Percentiles rank a stretch among this genome's conserved stretches.
Evolutionary conservation across 2,888 invertebrate species (phyloP).

Genomic region (Calameuta pallipes): DNA sequence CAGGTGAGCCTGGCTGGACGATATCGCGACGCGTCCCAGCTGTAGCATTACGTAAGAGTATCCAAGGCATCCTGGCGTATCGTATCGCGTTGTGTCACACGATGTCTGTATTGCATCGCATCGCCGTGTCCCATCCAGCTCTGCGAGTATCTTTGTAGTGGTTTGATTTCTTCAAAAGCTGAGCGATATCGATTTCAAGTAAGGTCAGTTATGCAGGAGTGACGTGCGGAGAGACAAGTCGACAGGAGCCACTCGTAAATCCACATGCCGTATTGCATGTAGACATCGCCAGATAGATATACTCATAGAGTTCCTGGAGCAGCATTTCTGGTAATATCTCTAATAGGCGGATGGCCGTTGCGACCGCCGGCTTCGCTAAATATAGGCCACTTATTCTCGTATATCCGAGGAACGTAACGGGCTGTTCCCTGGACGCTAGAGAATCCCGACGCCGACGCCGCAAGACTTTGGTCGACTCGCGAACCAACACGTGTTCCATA

Average conservation of each 20-base stretch:
- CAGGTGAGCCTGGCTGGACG: not conserved
- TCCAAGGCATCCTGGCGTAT: not conserved
- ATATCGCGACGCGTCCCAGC: not conserved
- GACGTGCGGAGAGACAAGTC: constrained; percentile 11
- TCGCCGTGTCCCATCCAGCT: not conserved
- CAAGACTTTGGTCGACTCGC: constrained; percentile 29
- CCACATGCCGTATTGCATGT: not conserved
- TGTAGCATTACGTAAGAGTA: not conserved
- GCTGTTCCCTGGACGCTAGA: not conserved
- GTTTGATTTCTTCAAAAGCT: not conserved
- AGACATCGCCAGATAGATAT: not conserved
- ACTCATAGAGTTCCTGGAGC: too few species aligned
- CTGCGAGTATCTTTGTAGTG: constrained; percentile 2
- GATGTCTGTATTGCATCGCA: too few species aligned
- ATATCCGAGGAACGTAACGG: not conserved
- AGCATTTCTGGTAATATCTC: not conserved
- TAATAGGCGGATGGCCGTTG: not conserved
- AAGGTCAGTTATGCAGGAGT: constrained; percentile 43
- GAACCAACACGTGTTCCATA: constrained; percentile 57
- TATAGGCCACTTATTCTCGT: not conserved
- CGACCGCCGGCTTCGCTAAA: not conserved
- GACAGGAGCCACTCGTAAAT: constrained; percentile 10
- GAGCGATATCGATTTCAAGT: constrained; percentile 50
- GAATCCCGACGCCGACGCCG: not conserved
- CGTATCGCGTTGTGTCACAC: not conserved